A percentile compares a stretch with the other conserved stretches of the same genome.
These are phyloP conservation scores for Platysteira castanea DNA, from an alignment of 2,113 vertebrate species.

Conservation along the genomic window DNA sequence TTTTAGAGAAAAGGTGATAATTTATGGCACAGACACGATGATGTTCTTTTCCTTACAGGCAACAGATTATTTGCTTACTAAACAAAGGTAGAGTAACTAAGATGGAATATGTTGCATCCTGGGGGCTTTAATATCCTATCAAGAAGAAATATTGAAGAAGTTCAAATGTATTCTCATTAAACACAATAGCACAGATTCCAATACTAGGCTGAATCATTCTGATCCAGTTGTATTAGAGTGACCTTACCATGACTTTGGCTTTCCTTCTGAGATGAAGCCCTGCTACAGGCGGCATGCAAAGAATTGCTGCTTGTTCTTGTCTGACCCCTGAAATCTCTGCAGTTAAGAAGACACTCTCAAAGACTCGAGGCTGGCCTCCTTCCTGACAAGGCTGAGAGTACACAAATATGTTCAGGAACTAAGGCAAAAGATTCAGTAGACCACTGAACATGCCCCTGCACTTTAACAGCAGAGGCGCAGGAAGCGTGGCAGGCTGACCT, in stretches of 20 bases:
- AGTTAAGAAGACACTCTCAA: background rate
- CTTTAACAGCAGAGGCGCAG: background rate
- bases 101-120: conserved; percentile 42
- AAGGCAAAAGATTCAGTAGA: background rate
- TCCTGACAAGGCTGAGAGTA: background rate
- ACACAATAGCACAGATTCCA: conserved; percentile 59
- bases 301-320: background rate
- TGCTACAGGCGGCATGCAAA: background rate
- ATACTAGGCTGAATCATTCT: conserved; percentile 40
- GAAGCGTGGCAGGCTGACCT: background rate
- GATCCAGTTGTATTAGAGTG: background rate
- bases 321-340: background rate
- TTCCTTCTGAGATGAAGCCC: background rate
- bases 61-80: conserved; percentile 67
- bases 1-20: background rate
- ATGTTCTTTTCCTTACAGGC: conserved; percentile 44
- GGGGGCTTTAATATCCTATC: background rate
- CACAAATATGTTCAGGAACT: background rate
- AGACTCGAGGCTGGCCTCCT: background rate
- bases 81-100: conserved; percentile 61
- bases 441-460: background rate
- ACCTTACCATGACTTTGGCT: background rate
- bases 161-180: conserved; percentile 71
- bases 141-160: conserved; percentile 67
- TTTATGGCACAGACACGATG: background rate